Percentiles rank a stretch among this genome's conserved stretches.
Evolutionary conservation across 2,113 vertebrate species (phyloP).

Genomic region (Mastomys natalensis): DNA sequence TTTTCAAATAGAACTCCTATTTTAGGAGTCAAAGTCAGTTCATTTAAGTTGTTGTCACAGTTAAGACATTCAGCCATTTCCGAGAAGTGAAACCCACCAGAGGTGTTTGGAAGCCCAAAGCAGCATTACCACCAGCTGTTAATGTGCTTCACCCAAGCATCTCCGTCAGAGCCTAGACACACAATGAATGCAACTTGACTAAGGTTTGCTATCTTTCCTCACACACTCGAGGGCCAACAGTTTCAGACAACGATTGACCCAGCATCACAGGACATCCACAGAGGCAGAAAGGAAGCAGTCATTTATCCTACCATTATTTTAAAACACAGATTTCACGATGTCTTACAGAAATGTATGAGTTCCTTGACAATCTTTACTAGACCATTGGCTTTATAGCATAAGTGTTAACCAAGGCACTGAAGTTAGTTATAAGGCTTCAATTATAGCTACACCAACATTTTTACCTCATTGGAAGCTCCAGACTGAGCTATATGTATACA

Average conservation of each 20-base stretch:
- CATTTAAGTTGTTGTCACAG: constrained; percentile 50
- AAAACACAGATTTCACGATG: background rate
- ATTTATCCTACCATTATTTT: background rate
- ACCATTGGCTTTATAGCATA: background rate
- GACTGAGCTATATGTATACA: background rate
- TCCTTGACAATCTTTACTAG: background rate
- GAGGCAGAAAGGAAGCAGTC: background rate
- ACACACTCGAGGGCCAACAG: background rate
- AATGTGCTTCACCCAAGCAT: constrained; percentile 46
- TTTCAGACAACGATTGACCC: background rate
- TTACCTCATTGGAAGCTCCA: background rate
- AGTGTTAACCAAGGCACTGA: background rate
- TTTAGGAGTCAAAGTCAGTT: constrained; percentile 45
- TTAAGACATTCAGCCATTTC: constrained; percentile 70
- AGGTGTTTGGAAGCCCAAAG: constrained; percentile 2
- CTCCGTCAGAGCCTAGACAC: constrained; percentile 50
- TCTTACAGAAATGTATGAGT: background rate
- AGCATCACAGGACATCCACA: background rate
- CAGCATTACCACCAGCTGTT: constrained; percentile 55
- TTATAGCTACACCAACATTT: background rate
- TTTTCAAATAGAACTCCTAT: constrained; percentile 53
- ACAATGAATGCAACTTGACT: constrained; percentile 41
- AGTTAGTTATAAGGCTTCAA: background rate
- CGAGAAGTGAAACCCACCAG: constrained; percentile 68
- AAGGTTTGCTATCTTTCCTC: constrained; percentile 1